Evolutionary conservation across 2,797 vertebrate species (phyloP).

Genomic region (Rachycentron canadum): DNA sequence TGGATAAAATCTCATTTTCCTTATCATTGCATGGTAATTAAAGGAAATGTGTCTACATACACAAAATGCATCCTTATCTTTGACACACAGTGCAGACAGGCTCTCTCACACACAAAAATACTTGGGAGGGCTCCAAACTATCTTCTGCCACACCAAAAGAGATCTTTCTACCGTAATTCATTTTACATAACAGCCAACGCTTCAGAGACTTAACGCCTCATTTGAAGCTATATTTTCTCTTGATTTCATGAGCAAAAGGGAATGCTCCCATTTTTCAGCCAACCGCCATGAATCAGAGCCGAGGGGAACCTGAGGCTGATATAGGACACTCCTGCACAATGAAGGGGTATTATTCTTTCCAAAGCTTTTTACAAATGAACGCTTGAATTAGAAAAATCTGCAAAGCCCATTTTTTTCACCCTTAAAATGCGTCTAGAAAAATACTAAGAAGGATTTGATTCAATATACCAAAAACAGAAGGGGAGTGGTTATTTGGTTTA

Average conservation of each 20-base stretch:
- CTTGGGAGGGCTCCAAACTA: constrained; percentile 9
- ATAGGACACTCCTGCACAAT: constrained; percentile 69
- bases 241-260: constrained; percentile 80
- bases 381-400: constrained; percentile 86
- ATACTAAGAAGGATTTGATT: constrained; percentile 75
- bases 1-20: background rate
- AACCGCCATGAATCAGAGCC: constrained; percentile 69
- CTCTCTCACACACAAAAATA: constrained; percentile 1
- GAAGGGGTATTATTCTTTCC: constrained; percentile 85
- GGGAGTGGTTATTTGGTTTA: constrained; percentile 76
- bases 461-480: constrained; percentile 72
- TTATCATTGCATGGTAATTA: background rate
- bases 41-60: background rate
- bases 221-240: constrained; percentile 79
- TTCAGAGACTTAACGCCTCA: constrained; percentile 77
- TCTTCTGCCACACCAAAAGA: constrained; percentile 55
- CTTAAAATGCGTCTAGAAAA: constrained; percentile 70
- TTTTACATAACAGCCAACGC: constrained; percentile 72
- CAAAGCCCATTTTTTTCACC: constrained; percentile 64
- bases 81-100: background rate
- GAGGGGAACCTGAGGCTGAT: constrained; percentile 72
- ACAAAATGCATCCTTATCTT: background rate
- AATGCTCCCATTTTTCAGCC: constrained; percentile 75
- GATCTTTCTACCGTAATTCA: constrained; percentile 68
- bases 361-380: constrained; percentile 82